A percentile compares a stretch with the other conserved stretches of the same genome.
These are phyloP conservation scores for Dicycla oo DNA, from an alignment of 2,888 invertebrate genomes.

Conservation along the genomic window DNA sequence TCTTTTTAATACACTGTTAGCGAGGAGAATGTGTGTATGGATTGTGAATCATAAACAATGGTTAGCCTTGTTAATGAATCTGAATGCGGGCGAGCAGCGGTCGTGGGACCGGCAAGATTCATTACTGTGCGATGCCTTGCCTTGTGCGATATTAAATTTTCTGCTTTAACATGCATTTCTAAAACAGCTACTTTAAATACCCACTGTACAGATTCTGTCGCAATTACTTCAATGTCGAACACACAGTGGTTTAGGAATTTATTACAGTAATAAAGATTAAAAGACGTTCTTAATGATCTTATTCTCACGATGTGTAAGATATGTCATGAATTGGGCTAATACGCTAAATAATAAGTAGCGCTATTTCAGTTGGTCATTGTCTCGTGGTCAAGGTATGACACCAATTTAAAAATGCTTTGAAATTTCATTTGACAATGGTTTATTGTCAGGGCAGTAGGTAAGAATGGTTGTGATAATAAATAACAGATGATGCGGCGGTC, in stretches of 20 bases:
- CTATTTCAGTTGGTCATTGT: conserved; percentile 56
- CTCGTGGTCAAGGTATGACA: conserved; percentile 52
- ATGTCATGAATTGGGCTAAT: conserved; percentile 59
- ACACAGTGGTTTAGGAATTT: conserved; percentile 45
- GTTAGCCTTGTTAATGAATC: conserved; percentile 87
- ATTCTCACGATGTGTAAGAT: conserved; percentile 53
- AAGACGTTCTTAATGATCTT: conserved; percentile 43
- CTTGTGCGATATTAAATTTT: conserved; percentile 64
- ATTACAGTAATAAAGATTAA: conserved; percentile 49
- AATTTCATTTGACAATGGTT: conserved; percentile 58
- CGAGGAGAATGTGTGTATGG: conserved; percentile 70
- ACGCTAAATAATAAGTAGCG: conserved; percentile 52
- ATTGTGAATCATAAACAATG: conserved; percentile 80
- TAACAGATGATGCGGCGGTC: conserved; percentile 72
- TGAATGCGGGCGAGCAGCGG: conserved; percentile 72
- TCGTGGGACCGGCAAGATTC: conserved; percentile 78
- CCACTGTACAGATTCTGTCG: conserved; percentile 32
- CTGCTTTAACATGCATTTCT: conserved; percentile 56
- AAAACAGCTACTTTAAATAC: conserved; percentile 37
- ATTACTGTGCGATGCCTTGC: conserved; percentile 65
- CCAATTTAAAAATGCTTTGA: conserved; percentile 53
- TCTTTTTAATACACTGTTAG: conserved; percentile 59
- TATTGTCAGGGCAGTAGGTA: conserved; percentile 57
- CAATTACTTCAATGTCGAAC: conserved; percentile 52
- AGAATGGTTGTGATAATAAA: conserved; percentile 62